Conservation (phyloP, 2,888 invertebrate genomes). For the Eulithis prunata region DNA sequence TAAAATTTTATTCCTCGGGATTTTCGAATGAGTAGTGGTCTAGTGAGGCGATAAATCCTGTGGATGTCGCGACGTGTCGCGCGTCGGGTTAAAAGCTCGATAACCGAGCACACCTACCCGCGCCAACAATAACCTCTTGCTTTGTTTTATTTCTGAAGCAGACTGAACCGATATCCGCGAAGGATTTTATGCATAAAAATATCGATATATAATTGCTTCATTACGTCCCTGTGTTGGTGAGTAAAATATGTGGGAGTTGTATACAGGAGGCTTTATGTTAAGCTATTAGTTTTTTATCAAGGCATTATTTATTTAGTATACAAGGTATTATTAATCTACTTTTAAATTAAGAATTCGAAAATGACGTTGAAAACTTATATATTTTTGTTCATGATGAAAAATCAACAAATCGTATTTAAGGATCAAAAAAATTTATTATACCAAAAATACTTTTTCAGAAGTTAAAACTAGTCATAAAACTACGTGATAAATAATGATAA, state of each 20-base stretch:
- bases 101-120: constrained; percentile 82
- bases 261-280: constrained; percentile 67
- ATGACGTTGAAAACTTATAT: too few relatives aligned
- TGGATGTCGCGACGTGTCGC: constrained; percentile 81
- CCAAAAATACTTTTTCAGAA: not conserved
- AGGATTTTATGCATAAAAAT: constrained; percentile 85
- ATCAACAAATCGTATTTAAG: too few relatives aligned
- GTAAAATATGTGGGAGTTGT: constrained; percentile 83
- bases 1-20: constrained; percentile 75
- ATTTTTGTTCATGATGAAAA: too few relatives aligned
- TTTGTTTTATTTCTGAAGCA: constrained; percentile 80
- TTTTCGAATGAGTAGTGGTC: constrained; percentile 81
- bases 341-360: too few relatives aligned
- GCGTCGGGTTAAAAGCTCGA: constrained; percentile 83
- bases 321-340: too few relatives aligned
- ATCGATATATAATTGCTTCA: constrained; percentile 85
- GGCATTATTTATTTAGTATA: too few relatives aligned
- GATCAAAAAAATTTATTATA: too few relatives aligned
- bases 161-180: constrained; percentile 78
- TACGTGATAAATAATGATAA: not conserved
- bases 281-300: constrained; percentile 29
- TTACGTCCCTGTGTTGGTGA: constrained; percentile 83
- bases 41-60: constrained; percentile 82
- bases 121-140: constrained; percentile 79
- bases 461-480: not conserved